Evolutionary conservation across 2,113 vertebrate genomes (phyloP).

Genomic region (Pardalotus punctatus): DNA sequence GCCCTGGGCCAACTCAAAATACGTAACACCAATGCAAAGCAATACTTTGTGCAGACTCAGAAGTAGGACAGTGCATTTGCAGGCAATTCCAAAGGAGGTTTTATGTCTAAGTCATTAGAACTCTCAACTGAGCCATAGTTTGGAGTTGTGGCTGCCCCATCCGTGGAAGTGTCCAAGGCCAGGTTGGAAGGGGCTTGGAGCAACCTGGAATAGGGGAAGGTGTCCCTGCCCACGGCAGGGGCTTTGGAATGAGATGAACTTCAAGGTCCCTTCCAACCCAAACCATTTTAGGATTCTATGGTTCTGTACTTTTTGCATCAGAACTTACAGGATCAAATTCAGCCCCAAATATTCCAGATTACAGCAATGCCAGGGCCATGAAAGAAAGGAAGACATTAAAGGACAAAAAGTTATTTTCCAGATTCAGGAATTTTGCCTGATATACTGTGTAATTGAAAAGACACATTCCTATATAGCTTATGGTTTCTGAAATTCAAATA

Average conservation of each 20-base stretch:
- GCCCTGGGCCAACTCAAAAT: neutral
- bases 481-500: conserved; percentile 26
- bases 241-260: neutral
- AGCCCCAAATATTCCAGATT: neutral
- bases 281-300: neutral
- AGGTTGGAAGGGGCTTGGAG: neutral
- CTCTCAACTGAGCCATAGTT: neutral
- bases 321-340: neutral
- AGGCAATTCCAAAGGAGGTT: neutral
- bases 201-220: neutral
- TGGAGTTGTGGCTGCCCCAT: neutral
- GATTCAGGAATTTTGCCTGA: neutral
- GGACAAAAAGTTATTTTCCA: neutral
- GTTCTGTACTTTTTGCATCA: neutral
- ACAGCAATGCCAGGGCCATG: fast-evolving
- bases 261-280: neutral
- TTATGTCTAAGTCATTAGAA: neutral
- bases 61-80: neutral
- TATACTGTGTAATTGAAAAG: neutral
- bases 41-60: neutral
- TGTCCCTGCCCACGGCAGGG: neutral
- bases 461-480: neutral
- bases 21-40: neutral
- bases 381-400: neutral
- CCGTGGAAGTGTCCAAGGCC: neutral